Evolutionary conservation across 2,797 vertebrate genomes (phyloP), one percentile per base, ranked within the genome.

Genomic region (Cryptoprocta ferox): DNA sequence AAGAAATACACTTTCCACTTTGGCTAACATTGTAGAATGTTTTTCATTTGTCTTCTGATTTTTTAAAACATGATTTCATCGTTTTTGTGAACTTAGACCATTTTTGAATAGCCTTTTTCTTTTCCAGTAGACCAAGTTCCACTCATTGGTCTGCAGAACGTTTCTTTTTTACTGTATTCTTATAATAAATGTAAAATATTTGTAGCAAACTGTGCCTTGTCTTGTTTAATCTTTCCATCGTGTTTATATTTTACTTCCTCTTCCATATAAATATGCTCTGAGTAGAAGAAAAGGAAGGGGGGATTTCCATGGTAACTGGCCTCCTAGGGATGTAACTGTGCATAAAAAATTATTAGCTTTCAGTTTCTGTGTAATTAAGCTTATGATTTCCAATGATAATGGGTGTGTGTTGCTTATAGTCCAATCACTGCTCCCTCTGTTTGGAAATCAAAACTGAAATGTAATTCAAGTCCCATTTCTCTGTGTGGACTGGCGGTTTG

Each of bases 121-220:
- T 97, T 98, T 98, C 93, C 91, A 97, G 66, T 98, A 97, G 98
- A 98, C 96, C 96, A 98, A 78, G 98, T 98, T 97, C 98, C 98
- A 98, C 97, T 98, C 97, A 95, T 91, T 95, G 98, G 97, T 98
- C 98, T 98, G 94, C 91, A 95, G 97, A 98, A 86, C 80, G 91
- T 89, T 97, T 98, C 28, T 97, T 98, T 98, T 98, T 98, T 98
- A 98, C 97, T 99, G 98, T 99, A 99, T 98, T 98, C 98, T 98
- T 99, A 98, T 98, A 99, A 99, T 99, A 99, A 99, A 99, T 98
- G 98, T 99, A 98, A 98, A 98, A 98, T 98, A 98, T 98, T 98
- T 99, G 95, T 98, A 98, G 95, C 96, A 97, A 96, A 81, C 48
- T 70, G 90, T 96, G 96, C 97, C 86, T 56, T 75, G 28, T 98